These are phyloP conservation scores for Dasypogon diadema DNA, from an alignment of 2,888 invertebrate species.

Conservation along the genomic window DNA sequence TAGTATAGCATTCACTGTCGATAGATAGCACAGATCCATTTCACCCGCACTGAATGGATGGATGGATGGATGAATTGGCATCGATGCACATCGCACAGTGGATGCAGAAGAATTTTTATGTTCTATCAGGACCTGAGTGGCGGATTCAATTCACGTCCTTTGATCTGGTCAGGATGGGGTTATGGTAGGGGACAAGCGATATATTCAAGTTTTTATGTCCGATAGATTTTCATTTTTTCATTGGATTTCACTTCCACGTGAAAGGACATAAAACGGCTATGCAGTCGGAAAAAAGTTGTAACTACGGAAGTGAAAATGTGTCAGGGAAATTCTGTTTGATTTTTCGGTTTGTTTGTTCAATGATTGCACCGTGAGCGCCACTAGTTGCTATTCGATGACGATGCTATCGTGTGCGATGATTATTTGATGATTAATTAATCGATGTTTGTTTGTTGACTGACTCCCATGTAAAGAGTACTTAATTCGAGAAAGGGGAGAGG, in stretches of 20 bases:
- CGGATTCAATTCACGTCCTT: conserved; percentile 45
- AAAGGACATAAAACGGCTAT: conserved; percentile 31
- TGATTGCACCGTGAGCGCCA: conserved; percentile 27
- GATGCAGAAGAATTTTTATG: conserved; percentile 39
- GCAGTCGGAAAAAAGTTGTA: conserved; percentile 1
- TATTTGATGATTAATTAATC: conserved; percentile 51
- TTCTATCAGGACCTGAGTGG: not conserved
- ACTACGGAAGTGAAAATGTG: conserved; percentile 20
- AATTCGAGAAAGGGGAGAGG: not conserved
- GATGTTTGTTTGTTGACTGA: conserved; percentile 21
- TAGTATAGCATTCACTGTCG: conserved; percentile 14
- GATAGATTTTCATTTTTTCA: conserved; percentile 39
- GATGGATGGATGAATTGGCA: conserved; percentile 18
- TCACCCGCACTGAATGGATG: not conserved
- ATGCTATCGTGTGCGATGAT: conserved; percentile 9
- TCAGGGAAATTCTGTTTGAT: conserved; percentile 44
- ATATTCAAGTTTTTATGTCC: conserved; percentile 23
- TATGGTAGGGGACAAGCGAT: conserved; percentile 5
- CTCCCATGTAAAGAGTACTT: not conserved
- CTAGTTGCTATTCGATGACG: conserved; percentile 36
- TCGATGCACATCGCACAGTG: conserved; percentile 41
- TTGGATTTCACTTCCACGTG: conserved; percentile 46
- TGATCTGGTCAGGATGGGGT: conserved; percentile 17
- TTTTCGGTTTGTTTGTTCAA: conserved; percentile 47
- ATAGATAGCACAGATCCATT: conserved; percentile 6